These are phyloP conservation scores for Falco novaeseelandiae DNA, from an alignment of 2,797 vertebrate genomes.

Conservation along the genomic window DNA sequence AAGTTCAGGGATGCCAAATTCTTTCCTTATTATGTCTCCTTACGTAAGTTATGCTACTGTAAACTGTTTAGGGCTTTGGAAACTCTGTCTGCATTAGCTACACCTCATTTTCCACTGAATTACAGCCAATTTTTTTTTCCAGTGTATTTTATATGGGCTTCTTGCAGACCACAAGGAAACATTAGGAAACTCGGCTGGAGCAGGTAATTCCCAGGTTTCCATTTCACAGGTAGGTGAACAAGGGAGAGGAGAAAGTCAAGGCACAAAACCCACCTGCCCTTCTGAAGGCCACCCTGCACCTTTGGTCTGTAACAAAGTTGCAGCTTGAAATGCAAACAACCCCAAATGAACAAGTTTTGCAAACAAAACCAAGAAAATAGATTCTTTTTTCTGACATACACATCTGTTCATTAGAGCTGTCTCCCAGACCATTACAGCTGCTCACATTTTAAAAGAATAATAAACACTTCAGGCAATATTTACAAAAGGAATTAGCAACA, in stretches of 20 bases:
- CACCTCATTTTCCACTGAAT: not conserved
- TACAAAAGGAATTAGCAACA: constrained; percentile 38
- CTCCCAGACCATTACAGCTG: constrained; percentile 58
- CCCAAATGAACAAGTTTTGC: constrained; percentile 39
- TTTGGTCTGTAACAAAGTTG: not conserved
- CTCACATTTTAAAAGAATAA: constrained; percentile 30
- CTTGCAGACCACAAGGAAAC: not conserved
- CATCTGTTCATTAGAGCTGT: constrained; percentile 63
- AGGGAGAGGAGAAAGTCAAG: not conserved
- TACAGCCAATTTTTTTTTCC: not conserved
- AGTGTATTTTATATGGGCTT: not conserved
- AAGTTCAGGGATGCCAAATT: not conserved
- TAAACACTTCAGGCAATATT: constrained; percentile 44
- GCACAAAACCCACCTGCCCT: not conserved
- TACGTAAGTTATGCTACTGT: not conserved
- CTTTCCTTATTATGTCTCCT: not conserved
- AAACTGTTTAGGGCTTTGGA: not conserved
- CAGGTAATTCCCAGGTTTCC: not conserved
- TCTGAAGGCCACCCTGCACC: constrained; percentile 22
- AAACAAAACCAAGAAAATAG: constrained; percentile 60
- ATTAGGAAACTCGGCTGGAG: not conserved
- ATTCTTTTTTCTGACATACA: constrained; percentile 25
- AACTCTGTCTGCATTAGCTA: not conserved
- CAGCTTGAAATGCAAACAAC: constrained; percentile 36
- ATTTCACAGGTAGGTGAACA: not conserved